phyloP scores from a whole-genome alignment of 2,888 invertebrate genomes.

The Drosophila emarginata region DNA sequence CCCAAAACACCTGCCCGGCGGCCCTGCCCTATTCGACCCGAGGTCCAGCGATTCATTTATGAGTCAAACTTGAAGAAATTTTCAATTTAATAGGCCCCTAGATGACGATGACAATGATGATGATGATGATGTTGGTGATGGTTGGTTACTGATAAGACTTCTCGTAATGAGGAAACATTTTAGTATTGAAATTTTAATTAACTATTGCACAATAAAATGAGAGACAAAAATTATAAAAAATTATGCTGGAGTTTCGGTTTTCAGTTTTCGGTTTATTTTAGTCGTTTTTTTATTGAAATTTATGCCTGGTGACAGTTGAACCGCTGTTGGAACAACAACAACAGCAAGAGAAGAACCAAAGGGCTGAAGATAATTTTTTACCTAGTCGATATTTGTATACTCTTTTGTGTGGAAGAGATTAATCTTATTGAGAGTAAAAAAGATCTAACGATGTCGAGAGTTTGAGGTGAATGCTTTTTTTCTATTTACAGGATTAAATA shows the following conservation, averaged over 20 bases:
- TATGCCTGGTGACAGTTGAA: constrained; percentile 73
- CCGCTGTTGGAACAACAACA: constrained; percentile 30
- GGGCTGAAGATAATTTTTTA: neutral
- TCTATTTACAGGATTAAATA: too few species aligned
- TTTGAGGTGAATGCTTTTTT: too few species aligned
- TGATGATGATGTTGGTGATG: constrained; percentile 27
- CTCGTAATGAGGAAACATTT: constrained; percentile 68
- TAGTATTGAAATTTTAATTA: constrained; percentile 73
- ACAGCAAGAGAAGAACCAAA: neutral
- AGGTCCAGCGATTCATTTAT: constrained; percentile 53
- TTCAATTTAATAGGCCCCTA: constrained; percentile 38
- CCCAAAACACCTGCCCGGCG: constrained; percentile 46
- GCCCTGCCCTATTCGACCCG: constrained; percentile 8
- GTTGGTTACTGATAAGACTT: constrained; percentile 49
- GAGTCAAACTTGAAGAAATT: constrained; percentile 52
- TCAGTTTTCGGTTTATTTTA: constrained; percentile 13
- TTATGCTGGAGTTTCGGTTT: constrained; percentile 48
- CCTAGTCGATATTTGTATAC: neutral
- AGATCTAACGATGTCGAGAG: too few species aligned
- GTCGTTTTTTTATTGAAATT: constrained; percentile 62
- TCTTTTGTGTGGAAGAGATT: neutral
- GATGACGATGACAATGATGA: constrained; percentile 35
- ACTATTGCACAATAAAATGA: constrained; percentile 60
- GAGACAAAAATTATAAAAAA: constrained; percentile 60
- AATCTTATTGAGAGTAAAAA: too few species aligned